Evolutionary conservation across 2,797 vertebrate genomes (phyloP).

Genomic region (Neosalanx taihuensis): DNA sequence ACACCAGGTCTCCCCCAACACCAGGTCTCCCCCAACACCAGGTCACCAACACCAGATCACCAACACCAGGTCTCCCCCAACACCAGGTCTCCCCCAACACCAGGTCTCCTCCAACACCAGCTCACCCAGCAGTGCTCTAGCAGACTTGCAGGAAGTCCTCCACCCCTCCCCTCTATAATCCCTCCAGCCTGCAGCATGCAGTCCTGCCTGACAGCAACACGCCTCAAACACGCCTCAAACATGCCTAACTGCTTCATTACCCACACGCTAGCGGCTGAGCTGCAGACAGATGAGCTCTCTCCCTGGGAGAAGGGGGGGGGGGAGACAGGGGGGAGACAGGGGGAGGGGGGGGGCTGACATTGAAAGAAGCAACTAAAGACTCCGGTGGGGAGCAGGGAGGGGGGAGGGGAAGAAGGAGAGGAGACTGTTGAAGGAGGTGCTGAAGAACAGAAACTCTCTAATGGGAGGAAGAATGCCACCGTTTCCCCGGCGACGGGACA

Average conservation of each 20-base stretch:
- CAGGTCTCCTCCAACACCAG: background rate
- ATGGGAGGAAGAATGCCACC: conserved; percentile 21
- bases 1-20: background rate
- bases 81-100: no score
- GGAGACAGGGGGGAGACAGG: background rate
- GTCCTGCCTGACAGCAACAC: conserved; percentile 41
- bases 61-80: no score
- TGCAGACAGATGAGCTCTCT: conserved; percentile 50
- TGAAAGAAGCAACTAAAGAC: background rate
- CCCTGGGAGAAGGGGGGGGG: background rate
- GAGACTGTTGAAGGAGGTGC: background rate
- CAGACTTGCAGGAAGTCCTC: background rate
- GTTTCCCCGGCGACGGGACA: conserved; percentile 10
- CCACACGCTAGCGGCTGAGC: conserved; percentile 35
- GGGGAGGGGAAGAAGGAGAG: background rate
- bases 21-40: no score
- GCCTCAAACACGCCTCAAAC: conserved; percentile 55
- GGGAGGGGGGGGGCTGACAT: background rate
- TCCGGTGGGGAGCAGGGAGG: background rate
- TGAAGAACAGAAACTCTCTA: conserved; percentile 26
- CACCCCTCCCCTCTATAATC: conserved; percentile 49
- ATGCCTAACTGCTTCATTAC: conserved; percentile 60
- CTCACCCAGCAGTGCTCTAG: background rate
- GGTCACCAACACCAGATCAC: no score
- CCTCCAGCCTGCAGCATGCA: conserved; percentile 40